Conservation (phyloP, 2,113 vertebrate species). For the Alethe castanea region DNA sequence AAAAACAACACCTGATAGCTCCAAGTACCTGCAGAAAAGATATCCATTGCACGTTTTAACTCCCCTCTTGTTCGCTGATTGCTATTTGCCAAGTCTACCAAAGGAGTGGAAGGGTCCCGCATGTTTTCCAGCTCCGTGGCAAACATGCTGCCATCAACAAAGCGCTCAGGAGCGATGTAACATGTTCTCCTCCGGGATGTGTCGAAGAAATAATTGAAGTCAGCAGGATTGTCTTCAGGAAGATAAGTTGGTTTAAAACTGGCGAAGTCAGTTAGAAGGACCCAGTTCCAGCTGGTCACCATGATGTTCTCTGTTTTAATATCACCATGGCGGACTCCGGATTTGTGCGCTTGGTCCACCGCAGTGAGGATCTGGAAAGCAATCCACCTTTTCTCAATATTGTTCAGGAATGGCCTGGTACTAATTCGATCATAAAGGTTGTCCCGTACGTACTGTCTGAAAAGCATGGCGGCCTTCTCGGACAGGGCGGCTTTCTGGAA, state of each 20-base stretch:
- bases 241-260: constrained; percentile 97
- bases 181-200: constrained; percentile 92
- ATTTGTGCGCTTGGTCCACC: constrained; percentile 92
- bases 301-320: constrained; percentile 98
- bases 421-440: constrained; percentile 97
- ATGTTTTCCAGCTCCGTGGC: constrained; percentile 81
- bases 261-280: constrained; percentile 94
- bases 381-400: constrained; percentile 95
- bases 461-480: constrained; percentile 93
- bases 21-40: constrained; percentile 93
- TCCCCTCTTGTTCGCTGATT: constrained; percentile 93
- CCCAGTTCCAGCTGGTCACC: constrained; percentile 99
- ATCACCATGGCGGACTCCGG: constrained; percentile 94
- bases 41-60: constrained; percentile 93
- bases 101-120: constrained; percentile 90
- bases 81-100: constrained; percentile 91
- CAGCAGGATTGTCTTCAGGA: constrained; percentile 96
- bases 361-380: constrained; percentile 96
- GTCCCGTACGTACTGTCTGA: constrained; percentile 94
- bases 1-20: not conserved
- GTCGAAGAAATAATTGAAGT: constrained; percentile 99
- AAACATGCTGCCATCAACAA: constrained; percentile 94
- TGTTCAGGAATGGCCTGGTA: constrained; percentile 93
- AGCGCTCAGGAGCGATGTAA: constrained; percentile 94
- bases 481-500: constrained; percentile 91